A percentile compares a stretch with the other conserved stretches of the same genome.
Conservation (phyloP, 2,888 invertebrate genomes). For the Trisateles emortualis region DNA sequence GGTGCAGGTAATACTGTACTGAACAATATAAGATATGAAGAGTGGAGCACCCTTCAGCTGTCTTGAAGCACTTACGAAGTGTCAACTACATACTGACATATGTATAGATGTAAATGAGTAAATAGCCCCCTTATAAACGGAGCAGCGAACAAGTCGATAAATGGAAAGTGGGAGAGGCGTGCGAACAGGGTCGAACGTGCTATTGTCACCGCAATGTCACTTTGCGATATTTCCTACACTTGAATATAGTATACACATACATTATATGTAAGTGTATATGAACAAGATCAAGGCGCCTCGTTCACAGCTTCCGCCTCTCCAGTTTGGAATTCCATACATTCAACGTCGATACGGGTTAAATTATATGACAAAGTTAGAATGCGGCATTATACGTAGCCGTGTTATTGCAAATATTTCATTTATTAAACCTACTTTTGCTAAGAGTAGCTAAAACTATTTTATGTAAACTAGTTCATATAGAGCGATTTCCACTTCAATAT, state of each 20-base stretch:
- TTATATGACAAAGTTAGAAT: slow-evolving; percentile 52
- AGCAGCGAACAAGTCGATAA: slow-evolving; percentile 74
- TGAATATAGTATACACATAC: slow-evolving; percentile 36
- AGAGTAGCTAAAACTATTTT: no score
- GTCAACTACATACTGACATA: slow-evolving; percentile 31
- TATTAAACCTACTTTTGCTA: slow-evolving; percentile 40
- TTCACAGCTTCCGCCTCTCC: slow-evolving; percentile 77
- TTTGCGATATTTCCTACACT: slow-evolving; percentile 68
- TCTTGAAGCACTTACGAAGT: slow-evolving; percentile 30
- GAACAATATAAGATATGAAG: slow-evolving; percentile 5
- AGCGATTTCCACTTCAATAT: slow-evolving; percentile 6
- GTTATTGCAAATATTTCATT: slow-evolving; percentile 49
- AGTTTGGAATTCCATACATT: slow-evolving; percentile 66
- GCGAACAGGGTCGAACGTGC: slow-evolving; percentile 80
- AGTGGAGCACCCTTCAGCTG: slow-evolving; percentile 21
- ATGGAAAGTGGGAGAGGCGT: slow-evolving; percentile 78
- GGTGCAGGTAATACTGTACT: neutral
- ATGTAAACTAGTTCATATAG: slow-evolving; percentile 5
- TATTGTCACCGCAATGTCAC: slow-evolving; percentile 75
- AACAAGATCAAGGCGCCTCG: slow-evolving; percentile 78
- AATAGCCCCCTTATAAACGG: slow-evolving; percentile 67
- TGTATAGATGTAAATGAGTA: slow-evolving; percentile 61
- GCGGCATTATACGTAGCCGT: slow-evolving; percentile 25
- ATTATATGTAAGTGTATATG: slow-evolving; percentile 46
- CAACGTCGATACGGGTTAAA: slow-evolving; percentile 49